Conservation (phyloP, 2,113 vertebrate species). For the Engystomops pustulosus region DNA sequence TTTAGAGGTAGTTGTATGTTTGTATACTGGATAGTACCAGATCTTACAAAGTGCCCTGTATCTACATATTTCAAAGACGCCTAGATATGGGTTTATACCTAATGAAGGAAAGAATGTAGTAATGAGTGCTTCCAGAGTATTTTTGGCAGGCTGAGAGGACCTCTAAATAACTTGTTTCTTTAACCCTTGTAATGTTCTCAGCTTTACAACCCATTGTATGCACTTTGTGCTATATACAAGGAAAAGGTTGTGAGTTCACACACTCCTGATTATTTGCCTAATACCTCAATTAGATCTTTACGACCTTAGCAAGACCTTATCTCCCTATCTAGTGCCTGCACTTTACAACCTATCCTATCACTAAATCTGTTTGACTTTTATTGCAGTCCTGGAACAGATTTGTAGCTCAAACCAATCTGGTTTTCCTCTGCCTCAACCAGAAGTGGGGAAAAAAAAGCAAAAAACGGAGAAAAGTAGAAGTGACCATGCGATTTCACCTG, state of each 20-base stretch:
- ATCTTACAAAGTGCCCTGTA: conserved; percentile 20
- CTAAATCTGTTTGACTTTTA: conserved; percentile 58
- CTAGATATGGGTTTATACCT: conserved; percentile 37
- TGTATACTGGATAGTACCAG: neutral
- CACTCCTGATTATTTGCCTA: conserved; percentile 55
- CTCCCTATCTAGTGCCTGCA: conserved; percentile 44
- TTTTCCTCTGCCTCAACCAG: conserved; percentile 22
- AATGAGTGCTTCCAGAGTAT: conserved; percentile 46
- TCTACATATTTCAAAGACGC: conserved; percentile 29
- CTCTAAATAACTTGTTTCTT: conserved; percentile 49
- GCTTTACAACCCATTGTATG: neutral
- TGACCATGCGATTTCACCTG: too few species aligned
- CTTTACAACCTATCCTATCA: conserved; percentile 52
- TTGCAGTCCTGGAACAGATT: conserved; percentile 36
- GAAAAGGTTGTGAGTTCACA: conserved; percentile 50
- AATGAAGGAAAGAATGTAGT: conserved; percentile 56
- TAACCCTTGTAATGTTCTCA: conserved; percentile 40
- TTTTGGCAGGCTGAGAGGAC: conserved; percentile 35
- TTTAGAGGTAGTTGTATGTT: neutral
- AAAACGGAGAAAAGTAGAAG: too few species aligned
- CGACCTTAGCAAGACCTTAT: conserved; percentile 45
- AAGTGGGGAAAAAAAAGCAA: neutral
- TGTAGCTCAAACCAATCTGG: conserved; percentile 28
- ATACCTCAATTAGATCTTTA: conserved; percentile 59
- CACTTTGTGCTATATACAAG: conserved; percentile 18